These are phyloP conservation scores for Anser brachyrhynchus DNA, from an alignment of 2,113 vertebrate genomes.

Conservation along the genomic window DNA sequence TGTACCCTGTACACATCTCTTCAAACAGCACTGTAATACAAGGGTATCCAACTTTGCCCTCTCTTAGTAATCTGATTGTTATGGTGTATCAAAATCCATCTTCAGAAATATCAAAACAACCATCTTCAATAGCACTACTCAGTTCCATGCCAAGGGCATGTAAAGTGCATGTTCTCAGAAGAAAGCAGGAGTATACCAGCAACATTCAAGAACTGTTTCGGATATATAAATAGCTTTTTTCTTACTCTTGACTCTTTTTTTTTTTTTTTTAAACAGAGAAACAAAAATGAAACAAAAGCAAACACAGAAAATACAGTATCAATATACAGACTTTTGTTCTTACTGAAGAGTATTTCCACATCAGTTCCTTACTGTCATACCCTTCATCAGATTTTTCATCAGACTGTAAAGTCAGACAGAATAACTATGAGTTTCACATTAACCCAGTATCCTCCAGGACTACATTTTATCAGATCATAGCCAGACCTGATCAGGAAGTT, in stretches of 20 bases:
- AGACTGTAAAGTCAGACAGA: neutral
- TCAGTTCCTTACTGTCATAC: neutral
- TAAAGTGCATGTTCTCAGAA: neutral
- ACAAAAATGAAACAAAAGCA: neutral
- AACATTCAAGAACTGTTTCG: neutral
- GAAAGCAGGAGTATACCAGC: neutral
- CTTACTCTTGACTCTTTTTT: fast-evolving
- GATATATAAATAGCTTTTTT: neutral
- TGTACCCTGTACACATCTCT: neutral
- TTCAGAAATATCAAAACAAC: neutral
- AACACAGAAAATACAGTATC: neutral
- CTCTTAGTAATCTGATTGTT: neutral
- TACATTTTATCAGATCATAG: neutral
- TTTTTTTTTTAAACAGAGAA: neutral
- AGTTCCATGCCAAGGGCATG: neutral
- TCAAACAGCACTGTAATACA: neutral
- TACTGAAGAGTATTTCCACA: neutral
- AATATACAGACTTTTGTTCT: neutral
- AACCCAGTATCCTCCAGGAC: neutral
- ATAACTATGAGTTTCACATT: slow-evolving; percentile 38
- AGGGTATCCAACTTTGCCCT: neutral
- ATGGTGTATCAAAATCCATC: neutral
- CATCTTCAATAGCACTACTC: neutral
- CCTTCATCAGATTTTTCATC: slow-evolving; percentile 3
- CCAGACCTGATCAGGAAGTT: slow-evolving; percentile 4